phyloP scores from a whole-genome alignment of 2,888 invertebrate species.

The Ichneumoninae sp. region DNA sequence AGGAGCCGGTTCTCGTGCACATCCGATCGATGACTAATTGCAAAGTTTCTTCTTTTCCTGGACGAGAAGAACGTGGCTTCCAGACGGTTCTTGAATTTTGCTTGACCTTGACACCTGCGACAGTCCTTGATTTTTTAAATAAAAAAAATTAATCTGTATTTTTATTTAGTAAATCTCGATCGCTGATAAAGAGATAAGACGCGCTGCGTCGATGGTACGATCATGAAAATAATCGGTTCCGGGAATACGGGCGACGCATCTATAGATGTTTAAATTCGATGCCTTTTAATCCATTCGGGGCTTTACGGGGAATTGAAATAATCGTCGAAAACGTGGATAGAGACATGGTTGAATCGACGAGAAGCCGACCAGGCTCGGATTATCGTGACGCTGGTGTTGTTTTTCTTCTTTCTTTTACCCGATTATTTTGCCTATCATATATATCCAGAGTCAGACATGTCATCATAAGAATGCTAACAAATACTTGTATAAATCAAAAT shows the following conservation, averaged over 20 bases:
- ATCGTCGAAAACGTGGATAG: constrained; percentile 66
- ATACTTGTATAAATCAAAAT: no score
- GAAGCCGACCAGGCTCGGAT: background rate
- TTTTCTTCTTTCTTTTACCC: background rate
- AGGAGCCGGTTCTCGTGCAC: background rate
- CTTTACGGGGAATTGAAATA: background rate
- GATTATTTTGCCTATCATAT: background rate
- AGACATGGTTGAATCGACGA: constrained; percentile 69
- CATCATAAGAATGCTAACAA: no score
- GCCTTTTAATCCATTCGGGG: background rate
- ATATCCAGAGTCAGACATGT: no score
- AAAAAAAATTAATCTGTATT: background rate
- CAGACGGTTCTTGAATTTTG: background rate
- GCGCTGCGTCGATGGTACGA: background rate
- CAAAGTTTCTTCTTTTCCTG: background rate
- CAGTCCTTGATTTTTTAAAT: no score
- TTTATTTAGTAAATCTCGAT: background rate
- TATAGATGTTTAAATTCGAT: background rate
- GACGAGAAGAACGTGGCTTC: background rate
- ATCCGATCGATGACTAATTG: constrained; percentile 14
- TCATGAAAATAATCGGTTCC: constrained; percentile 19
- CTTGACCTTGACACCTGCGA: background rate
- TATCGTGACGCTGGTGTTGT: background rate
- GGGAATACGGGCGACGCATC: constrained; percentile 2
- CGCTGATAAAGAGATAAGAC: constrained; percentile 34